phyloP scores from a whole-genome alignment of 2,888 invertebrate species.

The Rhamnusium bicolor region DNA sequence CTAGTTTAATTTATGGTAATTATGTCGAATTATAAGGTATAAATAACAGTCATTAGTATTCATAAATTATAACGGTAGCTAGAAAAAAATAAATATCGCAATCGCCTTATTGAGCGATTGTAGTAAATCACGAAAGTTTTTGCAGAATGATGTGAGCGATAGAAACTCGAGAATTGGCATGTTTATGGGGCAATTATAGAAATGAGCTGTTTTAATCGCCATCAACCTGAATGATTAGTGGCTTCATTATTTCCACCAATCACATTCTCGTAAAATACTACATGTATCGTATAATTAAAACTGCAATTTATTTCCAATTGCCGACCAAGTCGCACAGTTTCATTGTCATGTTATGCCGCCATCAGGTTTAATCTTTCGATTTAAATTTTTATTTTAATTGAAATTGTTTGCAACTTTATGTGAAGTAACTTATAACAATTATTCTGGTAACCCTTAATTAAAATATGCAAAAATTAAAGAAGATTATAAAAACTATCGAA shows the following conservation, averaged over 20 bases:
- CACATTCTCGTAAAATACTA: slow-evolving; percentile 65
- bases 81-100: slow-evolving; percentile 50
- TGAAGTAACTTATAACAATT: too few relatives aligned
- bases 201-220: slow-evolving; percentile 70
- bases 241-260: slow-evolving; percentile 70
- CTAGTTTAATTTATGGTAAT: slow-evolving; percentile 50
- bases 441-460: too few relatives aligned
- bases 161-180: slow-evolving; percentile 64
- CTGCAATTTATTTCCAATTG: slow-evolving; percentile 67
- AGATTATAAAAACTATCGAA: too few relatives aligned
- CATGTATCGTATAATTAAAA: slow-evolving; percentile 68
- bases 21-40: slow-evolving; percentile 48
- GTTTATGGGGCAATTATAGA: slow-evolving; percentile 70
- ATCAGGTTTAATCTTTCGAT: not conserved
- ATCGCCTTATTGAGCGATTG: slow-evolving; percentile 52
- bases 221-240: slow-evolving; percentile 69
- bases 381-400: too few relatives aligned
- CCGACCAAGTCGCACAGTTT: slow-evolving; percentile 57
- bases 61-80: slow-evolving; percentile 42
- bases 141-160: slow-evolving; percentile 43
- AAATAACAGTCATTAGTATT: slow-evolving; percentile 49
- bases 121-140: slow-evolving; percentile 55
- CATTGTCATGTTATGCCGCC: slow-evolving; percentile 58
- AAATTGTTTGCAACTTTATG: too few relatives aligned
- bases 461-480: too few relatives aligned